Percentiles rank a stretch among this genome's conserved stretches.
phyloP scores from a whole-genome alignment of 1,140 invertebrate species.

The Polypedilum vanderplanki region DNA sequence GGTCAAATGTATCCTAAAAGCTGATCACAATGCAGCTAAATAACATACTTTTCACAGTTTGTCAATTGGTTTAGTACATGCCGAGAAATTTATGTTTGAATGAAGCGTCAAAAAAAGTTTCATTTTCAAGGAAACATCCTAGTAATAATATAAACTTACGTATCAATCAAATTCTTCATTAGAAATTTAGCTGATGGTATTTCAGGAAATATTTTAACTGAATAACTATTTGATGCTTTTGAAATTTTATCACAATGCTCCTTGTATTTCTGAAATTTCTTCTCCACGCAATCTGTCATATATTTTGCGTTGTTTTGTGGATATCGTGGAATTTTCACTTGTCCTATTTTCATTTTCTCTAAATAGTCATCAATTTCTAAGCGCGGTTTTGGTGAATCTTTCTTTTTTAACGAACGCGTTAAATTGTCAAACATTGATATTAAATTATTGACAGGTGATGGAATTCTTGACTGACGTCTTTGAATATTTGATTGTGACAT shows the following conservation, averaged over 20 bases:
- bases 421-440: neutral
- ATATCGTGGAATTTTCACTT: neutral
- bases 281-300: neutral
- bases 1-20: too few relatives aligned
- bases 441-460: neutral
- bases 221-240: neutral
- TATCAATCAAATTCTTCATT: neutral
- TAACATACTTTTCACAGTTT: too few relatives aligned
- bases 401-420: neutral
- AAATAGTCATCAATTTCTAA: neutral
- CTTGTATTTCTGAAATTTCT: neutral
- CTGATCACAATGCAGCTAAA: too few relatives aligned
- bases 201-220: neutral
- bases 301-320: neutral
- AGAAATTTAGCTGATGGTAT: neutral
- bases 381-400: neutral
- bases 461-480: neutral
- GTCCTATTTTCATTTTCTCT: neutral
- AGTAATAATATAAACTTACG: neutral
- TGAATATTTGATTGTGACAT: neutral
- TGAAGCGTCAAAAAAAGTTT: too few relatives aligned
- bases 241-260: neutral
- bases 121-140: too few relatives aligned
- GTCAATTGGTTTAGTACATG: too few relatives aligned
- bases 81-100: too few relatives aligned